Percentiles rank a stretch among this genome's conserved stretches.
Conservation (phyloP, 2,113 vertebrate species). For the Beaufortia kweichowensis region DNA sequence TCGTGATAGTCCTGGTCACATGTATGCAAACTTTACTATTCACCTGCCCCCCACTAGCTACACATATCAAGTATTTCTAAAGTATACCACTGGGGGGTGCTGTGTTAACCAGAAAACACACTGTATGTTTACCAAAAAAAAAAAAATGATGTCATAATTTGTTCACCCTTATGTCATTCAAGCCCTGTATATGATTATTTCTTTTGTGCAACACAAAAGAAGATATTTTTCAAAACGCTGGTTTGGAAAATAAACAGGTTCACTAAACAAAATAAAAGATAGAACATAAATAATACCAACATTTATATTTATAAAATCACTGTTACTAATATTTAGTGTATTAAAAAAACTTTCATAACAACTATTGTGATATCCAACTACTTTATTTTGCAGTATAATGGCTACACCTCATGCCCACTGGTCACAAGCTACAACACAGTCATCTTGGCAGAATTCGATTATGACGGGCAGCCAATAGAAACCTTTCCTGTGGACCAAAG, state of each 20-base stretch:
- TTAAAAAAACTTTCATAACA: neutral
- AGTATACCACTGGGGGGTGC: neutral
- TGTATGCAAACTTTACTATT: no score
- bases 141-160: no score
- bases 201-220: no score
- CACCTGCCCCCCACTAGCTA: no score
- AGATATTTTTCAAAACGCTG: no score
- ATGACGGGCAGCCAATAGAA: constrained; percentile 83
- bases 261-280: neutral
- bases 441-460: constrained; percentile 95
- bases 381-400: constrained; percentile 82
- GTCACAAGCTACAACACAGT: constrained; percentile 90
- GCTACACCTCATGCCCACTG: constrained; percentile 94
- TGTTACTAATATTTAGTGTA: neutral
- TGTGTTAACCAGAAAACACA: neutral
- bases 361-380: neutral
- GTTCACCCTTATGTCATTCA: no score
- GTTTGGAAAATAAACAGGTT: neutral
- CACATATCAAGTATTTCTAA: neutral
- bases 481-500: constrained; percentile 96
- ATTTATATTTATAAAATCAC: neutral
- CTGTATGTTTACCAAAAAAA: no score
- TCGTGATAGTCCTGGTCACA: no score
- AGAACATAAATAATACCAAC: neutral
- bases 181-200: no score